Evolutionary conservation across 2,113 vertebrate genomes (phyloP), one percentile per base, ranked within the genome.

Genomic region (Pipa parva): DNA sequence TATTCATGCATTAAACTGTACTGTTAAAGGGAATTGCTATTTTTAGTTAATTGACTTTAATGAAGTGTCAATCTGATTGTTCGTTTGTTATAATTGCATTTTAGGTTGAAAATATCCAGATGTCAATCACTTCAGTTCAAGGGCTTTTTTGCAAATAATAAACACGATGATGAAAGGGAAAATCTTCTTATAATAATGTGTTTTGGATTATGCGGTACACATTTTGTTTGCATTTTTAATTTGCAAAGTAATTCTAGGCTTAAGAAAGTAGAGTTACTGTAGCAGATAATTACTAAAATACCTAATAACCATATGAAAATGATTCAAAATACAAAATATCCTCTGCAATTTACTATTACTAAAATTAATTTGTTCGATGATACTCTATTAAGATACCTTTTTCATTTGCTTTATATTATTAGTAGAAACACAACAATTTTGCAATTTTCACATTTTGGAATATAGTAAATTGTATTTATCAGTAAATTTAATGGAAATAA

Each of bases 61-160:
- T 57, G 29, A 10, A 57, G 29, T 57, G 55, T 36, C 55, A 57
- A 36, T 57, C 15, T 55, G 31, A 55, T 28, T 36, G 18, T 33
- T 20, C 29, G 52, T 56, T 33, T 36, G 55, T 57, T 20, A 36
- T 33, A 57, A 57, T 36, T 57, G 18, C 29, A 57, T 36, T 28
- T 51, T 25, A 25, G 22, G 49, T 51, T 51, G 49, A 51, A 51
- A 51, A 51, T 51, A 51, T 51, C 22, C 21, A 25, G 49, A 26
- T 51, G 21, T 25, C 21, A 24, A 1, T 25, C 22, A 51, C 26
- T 17, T 55, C 3, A 7, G 26, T 24, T 28, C 25, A 27, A 28
- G 25, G 24, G 26, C 21, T 55, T 55, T 17, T 55, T n/a, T 55
- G 51, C 22, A 55, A 55, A 55, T 55, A 17, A 29, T 55, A 55